phyloP scores from a whole-genome alignment of 2,113 vertebrate species.

The Pseudorectes ferrugineus region DNA sequence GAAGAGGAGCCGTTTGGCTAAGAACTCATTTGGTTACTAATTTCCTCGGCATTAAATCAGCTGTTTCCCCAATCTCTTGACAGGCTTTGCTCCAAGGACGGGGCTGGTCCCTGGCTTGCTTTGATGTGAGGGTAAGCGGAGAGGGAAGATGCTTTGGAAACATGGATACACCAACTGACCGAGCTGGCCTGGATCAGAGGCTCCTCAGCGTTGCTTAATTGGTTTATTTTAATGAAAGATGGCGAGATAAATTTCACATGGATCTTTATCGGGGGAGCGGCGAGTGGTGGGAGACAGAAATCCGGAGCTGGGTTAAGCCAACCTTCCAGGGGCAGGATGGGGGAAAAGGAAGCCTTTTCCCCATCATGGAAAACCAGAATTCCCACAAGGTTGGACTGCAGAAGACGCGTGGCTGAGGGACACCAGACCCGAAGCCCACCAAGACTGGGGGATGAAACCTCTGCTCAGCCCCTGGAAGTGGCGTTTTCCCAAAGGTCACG shows the following conservation, averaged over 20 bases:
- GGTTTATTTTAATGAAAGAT: slow-evolving; percentile 47
- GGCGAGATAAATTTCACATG: not conserved
- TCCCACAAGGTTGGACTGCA: not conserved
- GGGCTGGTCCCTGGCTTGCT: not conserved
- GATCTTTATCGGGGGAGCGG: not conserved
- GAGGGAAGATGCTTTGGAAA: slow-evolving; percentile 43
- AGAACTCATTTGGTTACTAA: slow-evolving; percentile 46
- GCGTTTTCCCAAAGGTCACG: not conserved
- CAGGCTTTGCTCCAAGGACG: not conserved
- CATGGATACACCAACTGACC: not conserved
- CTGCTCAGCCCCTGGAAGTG: not conserved
- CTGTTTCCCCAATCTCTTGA: slow-evolving; percentile 3
- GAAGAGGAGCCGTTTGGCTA: slow-evolving; percentile 19
- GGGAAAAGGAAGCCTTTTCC: not conserved
- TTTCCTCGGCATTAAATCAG: slow-evolving; percentile 33
- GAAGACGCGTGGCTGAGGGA: fast-evolving
- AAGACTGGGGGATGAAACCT: not conserved
- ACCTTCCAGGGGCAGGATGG: not conserved
- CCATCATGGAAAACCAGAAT: not conserved
- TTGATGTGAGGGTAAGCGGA: slow-evolving; percentile 48
- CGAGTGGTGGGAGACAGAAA: not conserved
- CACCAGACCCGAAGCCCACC: fast-evolving
- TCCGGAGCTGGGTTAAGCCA: not conserved
- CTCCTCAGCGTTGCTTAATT: not conserved
- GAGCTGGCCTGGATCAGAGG: not conserved